Conservation (phyloP, 2,888 invertebrate species). For the Lacanobia oleracea region DNA sequence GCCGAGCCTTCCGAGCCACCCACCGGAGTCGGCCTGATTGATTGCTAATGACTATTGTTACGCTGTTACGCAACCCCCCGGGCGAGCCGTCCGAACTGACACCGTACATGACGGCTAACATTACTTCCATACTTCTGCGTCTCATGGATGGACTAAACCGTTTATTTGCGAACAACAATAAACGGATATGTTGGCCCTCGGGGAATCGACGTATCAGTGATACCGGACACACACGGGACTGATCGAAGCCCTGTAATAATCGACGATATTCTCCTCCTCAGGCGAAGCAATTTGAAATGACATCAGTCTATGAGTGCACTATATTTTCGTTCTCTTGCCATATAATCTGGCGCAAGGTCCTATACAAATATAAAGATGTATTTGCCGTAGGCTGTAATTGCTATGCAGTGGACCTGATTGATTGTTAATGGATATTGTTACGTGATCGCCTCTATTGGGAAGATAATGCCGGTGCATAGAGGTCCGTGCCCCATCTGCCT, state of each 20-base stretch:
- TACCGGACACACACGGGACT: slow-evolving; percentile 78
- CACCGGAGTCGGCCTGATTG: slow-evolving; percentile 83
- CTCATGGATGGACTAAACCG: slow-evolving; percentile 71
- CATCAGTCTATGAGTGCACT: slow-evolving; percentile 77
- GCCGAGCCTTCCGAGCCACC: slow-evolving; percentile 76
- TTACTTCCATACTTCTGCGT: slow-evolving; percentile 78
- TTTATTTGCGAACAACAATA: slow-evolving; percentile 83
- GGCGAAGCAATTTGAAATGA: slow-evolving; percentile 79
- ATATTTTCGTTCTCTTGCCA: slow-evolving; percentile 74
- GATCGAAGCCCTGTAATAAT: slow-evolving; percentile 76
- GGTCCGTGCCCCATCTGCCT: slow-evolving; percentile 59
- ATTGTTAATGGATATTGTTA: slow-evolving; percentile 81
- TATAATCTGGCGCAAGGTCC: slow-evolving; percentile 71
- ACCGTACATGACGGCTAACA: slow-evolving; percentile 79
- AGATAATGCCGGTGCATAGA: slow-evolving; percentile 65
- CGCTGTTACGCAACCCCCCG: slow-evolving; percentile 80
- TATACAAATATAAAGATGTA: slow-evolving; percentile 70
- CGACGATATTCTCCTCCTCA: slow-evolving; percentile 76
- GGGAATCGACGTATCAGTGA: slow-evolving; percentile 80
- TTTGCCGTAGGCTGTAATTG: slow-evolving; percentile 73
- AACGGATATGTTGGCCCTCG: slow-evolving; percentile 78
- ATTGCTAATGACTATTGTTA: slow-evolving; percentile 88
- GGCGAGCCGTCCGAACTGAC: slow-evolving; percentile 77
- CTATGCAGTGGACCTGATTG: slow-evolving; percentile 74
- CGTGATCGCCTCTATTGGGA: slow-evolving; percentile 70